Evolutionary conservation across 2,113 vertebrate genomes (phyloP).

Genomic region (Zosterops borbonicus): DNA sequence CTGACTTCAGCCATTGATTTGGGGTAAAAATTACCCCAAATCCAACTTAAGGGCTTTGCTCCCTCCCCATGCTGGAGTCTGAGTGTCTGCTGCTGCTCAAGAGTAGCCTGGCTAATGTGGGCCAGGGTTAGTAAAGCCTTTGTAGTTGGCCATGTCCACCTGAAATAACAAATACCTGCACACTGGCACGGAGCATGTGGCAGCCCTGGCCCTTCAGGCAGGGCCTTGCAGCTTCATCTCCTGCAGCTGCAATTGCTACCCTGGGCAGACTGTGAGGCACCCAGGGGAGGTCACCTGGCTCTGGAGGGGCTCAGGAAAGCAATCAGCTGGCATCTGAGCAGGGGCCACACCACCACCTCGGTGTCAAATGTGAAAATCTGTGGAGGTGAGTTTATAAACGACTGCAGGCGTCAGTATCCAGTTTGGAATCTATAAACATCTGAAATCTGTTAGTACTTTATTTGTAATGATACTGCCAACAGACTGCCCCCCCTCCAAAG

Average conservation of each 20-base stretch:
- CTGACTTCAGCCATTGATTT: accelerated
- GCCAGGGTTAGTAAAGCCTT: background rate
- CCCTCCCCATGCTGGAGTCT: background rate
- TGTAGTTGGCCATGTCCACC: background rate
- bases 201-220: background rate
- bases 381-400: background rate
- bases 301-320: background rate
- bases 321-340: background rate
- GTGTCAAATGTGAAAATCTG: background rate
- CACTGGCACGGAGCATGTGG: accelerated
- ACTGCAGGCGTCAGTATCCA: slow-evolving; percentile 7
- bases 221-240: background rate
- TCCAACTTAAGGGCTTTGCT: background rate
- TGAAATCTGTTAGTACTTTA: slow-evolving; percentile 68
- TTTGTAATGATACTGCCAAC: slow-evolving; percentile 69
- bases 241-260: background rate
- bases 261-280: background rate
- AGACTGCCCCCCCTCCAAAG: slow-evolving; percentile 61
- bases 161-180: slow-evolving; percentile 5
- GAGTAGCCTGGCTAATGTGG: background rate
- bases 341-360: background rate
- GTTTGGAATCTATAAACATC: slow-evolving; percentile 51
- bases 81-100: background rate
- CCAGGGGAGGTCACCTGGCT: background rate
- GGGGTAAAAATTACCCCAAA: background rate